phyloP scores from a whole-genome alignment of 2,797 vertebrate genomes.

The Silurus aristotelis region DNA sequence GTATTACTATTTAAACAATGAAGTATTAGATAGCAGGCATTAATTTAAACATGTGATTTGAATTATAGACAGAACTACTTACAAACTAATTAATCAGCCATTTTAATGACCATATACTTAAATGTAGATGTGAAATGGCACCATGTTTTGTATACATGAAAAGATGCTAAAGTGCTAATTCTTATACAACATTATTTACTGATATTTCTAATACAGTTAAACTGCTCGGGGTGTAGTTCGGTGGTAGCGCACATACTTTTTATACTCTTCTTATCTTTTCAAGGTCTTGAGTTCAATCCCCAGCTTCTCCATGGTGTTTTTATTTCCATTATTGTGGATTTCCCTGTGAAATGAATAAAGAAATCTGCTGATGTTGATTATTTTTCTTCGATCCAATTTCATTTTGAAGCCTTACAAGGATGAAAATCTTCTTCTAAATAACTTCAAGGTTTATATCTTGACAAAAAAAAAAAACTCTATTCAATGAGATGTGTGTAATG shows the following conservation, averaged over 20 bases:
- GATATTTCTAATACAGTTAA: too few relatives aligned
- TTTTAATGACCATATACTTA: background rate
- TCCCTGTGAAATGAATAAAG: background rate
- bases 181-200: too few relatives aligned
- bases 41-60: background rate
- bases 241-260: too few relatives aligned
- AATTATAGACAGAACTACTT: background rate
- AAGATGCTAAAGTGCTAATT: too few relatives aligned
- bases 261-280: too few relatives aligned
- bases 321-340: too few relatives aligned
- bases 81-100: background rate
- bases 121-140: background rate
- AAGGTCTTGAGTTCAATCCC: too few relatives aligned
- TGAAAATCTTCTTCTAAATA: background rate
- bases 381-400: background rate
- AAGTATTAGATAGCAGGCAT: background rate
- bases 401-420: background rate
- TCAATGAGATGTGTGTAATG: background rate
- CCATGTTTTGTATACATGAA: background rate
- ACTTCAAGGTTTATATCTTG: background rate
- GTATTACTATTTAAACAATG: background rate
- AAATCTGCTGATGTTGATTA: background rate
- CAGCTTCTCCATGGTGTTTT: too few relatives aligned
- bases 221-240: too few relatives aligned
- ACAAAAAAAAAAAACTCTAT: background rate